A percentile compares a stretch with the other conserved stretches of the same genome.
These are phyloP conservation scores for Sarcophaga peregrina DNA, from an alignment of 1,140 invertebrate species.

Conservation along the genomic window DNA sequence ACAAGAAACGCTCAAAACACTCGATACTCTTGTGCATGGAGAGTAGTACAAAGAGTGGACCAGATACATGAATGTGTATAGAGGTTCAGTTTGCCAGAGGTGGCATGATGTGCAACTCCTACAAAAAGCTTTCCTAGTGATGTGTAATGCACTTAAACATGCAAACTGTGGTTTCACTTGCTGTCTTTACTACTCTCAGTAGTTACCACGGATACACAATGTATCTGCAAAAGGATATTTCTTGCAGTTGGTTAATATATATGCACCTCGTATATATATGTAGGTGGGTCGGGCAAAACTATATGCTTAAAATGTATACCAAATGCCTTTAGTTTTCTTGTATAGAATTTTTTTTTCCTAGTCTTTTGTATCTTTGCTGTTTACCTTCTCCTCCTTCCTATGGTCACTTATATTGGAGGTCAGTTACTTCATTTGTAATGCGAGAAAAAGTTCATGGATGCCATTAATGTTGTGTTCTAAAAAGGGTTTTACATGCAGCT, in stretches of 20 bases:
- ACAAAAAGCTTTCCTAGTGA: conserved; percentile 9
- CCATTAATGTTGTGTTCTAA: conserved; percentile 39
- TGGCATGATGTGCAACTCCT: neutral
- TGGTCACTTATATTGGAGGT: neutral
- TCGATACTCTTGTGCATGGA: neutral
- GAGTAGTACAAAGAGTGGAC: neutral
- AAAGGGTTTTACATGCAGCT: conserved; percentile 37
- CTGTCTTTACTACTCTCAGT: conserved; percentile 12
- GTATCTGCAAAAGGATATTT: neutral
- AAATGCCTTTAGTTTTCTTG: neutral
- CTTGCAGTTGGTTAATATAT: neutral
- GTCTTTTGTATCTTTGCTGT: neutral
- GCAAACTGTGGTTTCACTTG: conserved; percentile 40
- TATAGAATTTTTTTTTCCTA: neutral
- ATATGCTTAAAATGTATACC: too few species aligned
- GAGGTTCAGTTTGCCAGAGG: neutral
- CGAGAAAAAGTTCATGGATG: conserved; percentile 25
- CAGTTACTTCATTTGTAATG: conserved; percentile 27
- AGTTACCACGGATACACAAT: neutral
- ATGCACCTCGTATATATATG: too few species aligned
- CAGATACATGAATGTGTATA: neutral
- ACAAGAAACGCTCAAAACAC: conserved; percentile 27
- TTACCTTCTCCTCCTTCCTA: neutral
- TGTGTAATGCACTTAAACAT: conserved; percentile 34
- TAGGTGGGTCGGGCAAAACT: too few species aligned